Base-by-base conservation (phyloP, 2,113 vertebrate species). In the Globicephala melas region DNA sequence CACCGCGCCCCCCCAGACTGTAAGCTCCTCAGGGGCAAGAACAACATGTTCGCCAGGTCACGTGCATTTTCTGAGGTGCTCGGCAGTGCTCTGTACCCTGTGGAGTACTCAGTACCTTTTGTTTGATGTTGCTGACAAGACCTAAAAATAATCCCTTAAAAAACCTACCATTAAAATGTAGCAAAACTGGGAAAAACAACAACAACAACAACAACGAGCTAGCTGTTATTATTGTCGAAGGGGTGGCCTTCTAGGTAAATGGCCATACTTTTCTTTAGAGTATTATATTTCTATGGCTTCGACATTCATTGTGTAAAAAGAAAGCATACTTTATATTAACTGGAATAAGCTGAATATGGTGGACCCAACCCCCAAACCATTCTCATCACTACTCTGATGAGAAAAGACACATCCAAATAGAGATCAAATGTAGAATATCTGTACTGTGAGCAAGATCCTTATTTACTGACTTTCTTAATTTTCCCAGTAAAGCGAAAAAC, bases 121-220 rank as follows among this genome's bases (percentile, higher is more conserved):
- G 50, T 53, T 53, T 53, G 50, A 17, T 53, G 50, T 53, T 53
- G 14, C 14, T 53, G 50, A 53, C 50, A 53, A 53, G 50, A 53
- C 50, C 50, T 53, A 53, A 15, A 53, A 53, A 53, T 53, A 53
- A 53, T 53, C 50, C 50, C 14, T 53, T 53, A 15, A 53, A 17
- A 53, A 53, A 53, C 50, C 50, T 53, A 62, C 73, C 55, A 96
- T 95, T 98, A 92, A 94, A 97, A 89, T 83, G 62, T 70, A 96
- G 92, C 89, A 85, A 91, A 95, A 83, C 20, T 41, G 67, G 50
- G 15, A 53, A 50, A 15, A 53, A 50, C 1, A 50, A 50, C 14
- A 14, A 50, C 1, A 50, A 50, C 14, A 14, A 50, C 47, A 50
- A 50, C 47, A 53, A 70, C 28, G 63, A 12, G 21, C 11, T 65